phyloP scores from a whole-genome alignment of 2,888 invertebrate species.

The Cerastis leucographa region DNA sequence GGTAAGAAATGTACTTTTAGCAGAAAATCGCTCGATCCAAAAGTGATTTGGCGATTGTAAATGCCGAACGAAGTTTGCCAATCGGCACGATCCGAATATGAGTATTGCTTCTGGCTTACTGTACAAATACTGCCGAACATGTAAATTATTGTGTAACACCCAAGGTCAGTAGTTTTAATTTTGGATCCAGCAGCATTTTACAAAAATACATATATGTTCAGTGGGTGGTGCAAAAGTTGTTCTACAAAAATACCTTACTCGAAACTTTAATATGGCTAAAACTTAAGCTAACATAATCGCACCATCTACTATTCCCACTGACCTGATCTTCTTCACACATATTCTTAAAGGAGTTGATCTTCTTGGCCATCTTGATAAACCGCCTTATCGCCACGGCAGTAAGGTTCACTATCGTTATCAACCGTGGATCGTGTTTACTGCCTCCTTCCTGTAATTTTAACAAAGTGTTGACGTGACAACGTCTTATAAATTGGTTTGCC shows the following conservation, averaged over 20 bases:
- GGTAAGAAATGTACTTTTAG: too few species aligned
- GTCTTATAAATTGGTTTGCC: too few species aligned
- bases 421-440: constrained; percentile 92
- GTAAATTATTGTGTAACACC: not conserved
- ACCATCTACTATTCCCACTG: not conserved
- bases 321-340: constrained; percentile 96
- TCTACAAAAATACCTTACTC: not conserved
- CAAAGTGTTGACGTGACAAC: too few species aligned
- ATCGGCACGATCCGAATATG: not conserved
- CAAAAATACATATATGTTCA: not conserved
- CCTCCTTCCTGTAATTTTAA: constrained; percentile 73
- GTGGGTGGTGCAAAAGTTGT: not conserved
- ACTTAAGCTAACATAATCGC: not conserved
- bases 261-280: not conserved
- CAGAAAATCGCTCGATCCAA: too few species aligned
- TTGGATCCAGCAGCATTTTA: too few species aligned
- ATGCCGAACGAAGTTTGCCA: not conserved
- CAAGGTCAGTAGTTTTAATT: not conserved
- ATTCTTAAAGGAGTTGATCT: constrained; percentile 96
- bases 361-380: constrained; percentile 95
- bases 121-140: not conserved
- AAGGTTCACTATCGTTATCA: constrained; percentile 96
- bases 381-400: constrained; percentile 98
- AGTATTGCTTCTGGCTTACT: not conserved
- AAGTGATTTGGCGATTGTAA: not conserved